Conservation (phyloP, 2,888 invertebrate genomes). For the Pyralis farinalis region DNA sequence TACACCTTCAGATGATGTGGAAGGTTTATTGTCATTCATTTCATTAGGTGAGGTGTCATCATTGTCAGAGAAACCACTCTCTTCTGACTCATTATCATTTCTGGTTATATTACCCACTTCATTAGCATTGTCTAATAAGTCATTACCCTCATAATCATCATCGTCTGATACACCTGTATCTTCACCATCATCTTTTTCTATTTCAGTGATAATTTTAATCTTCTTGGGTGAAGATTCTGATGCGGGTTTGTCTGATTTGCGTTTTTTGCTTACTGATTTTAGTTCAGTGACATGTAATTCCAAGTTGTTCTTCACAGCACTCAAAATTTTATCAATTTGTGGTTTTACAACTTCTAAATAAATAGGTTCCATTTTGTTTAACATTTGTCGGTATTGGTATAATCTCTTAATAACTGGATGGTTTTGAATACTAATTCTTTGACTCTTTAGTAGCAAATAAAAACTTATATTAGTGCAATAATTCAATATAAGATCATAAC, state of each 20-base stretch:
- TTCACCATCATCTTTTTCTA: conserved; percentile 65
- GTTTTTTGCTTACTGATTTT: conserved; percentile 38
- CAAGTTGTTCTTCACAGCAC: conserved; percentile 70
- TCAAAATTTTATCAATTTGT: conserved; percentile 84
- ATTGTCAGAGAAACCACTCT: conserved; percentile 70
- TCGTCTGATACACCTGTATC: conserved; percentile 69
- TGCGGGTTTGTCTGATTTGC: conserved; percentile 43
- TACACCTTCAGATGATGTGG: conserved; percentile 42
- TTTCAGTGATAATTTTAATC: conserved; percentile 58
- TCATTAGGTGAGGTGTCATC: conserved; percentile 46
- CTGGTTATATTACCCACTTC: conserved; percentile 27
- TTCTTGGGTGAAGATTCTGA: conserved; percentile 52
- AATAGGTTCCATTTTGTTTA: conserved; percentile 86
- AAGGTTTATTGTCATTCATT: conserved; percentile 52
- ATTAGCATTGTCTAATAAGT: conserved; percentile 42
- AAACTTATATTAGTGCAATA: conserved; percentile 93
- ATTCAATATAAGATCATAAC: conserved; percentile 86
- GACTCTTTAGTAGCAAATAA: conserved; percentile 91
- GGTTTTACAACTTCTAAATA: conserved; percentile 85
- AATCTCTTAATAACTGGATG: conserved; percentile 96
- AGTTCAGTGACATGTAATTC: conserved; percentile 44
- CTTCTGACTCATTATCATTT: conserved; percentile 58
- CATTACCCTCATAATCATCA: conserved; percentile 63
- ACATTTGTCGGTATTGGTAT: conserved; percentile 88
- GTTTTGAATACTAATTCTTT: conserved; percentile 85